Base-by-base conservation (phyloP, 2,797 vertebrate species). In the Leptoclinus maculatus region DNA sequence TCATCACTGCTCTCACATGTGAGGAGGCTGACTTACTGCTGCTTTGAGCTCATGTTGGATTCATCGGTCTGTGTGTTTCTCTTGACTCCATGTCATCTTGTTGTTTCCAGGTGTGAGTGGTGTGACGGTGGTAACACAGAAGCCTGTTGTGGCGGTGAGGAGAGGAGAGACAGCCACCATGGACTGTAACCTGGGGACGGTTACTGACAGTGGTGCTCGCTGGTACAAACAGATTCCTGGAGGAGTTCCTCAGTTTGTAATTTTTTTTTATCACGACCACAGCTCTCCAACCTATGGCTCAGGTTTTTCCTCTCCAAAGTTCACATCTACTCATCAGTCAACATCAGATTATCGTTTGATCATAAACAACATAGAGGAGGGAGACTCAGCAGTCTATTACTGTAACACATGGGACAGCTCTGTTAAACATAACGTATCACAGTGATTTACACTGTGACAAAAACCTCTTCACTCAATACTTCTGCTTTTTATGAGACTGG, bases 101-200 rank as follows among this genome's bases (percentile, higher is more conserved):
- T 45, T 45, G 43, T 19, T 47, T 47, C 43, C 43, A 47, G 45
- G 45, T 43, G 41, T 47, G 45, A 47, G 45, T 47, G 84, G 80
- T 83, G 85, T 82, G 80, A 88, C 71, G 38, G 72, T 88, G 79
- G 58, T 91, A 80, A 92, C 88, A 45, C 92, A 93, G 89, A 88
- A 80, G 62, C 87, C 88, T 82, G 86, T 86, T 83, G 56, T 84
- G 76, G 16, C 75, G 3, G 41, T 68, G 85, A 84, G 3, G 57
- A 84, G 13, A 89, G 89, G 87, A 85, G 54, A 90, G 67, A 89
- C 69, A 27, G 85, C 32, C 77, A 72, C 59, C 79, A 82, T 93
- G 82, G 72, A 84, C 84, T 93, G 91, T 88, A 88, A 89, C 60
- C 74, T 90, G 80, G 88, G 82, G 21, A 84, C 72, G 34, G 62